Conservation (phyloP, 2,888 invertebrate genomes). For the Omphaloscelis lunosa region DNA sequence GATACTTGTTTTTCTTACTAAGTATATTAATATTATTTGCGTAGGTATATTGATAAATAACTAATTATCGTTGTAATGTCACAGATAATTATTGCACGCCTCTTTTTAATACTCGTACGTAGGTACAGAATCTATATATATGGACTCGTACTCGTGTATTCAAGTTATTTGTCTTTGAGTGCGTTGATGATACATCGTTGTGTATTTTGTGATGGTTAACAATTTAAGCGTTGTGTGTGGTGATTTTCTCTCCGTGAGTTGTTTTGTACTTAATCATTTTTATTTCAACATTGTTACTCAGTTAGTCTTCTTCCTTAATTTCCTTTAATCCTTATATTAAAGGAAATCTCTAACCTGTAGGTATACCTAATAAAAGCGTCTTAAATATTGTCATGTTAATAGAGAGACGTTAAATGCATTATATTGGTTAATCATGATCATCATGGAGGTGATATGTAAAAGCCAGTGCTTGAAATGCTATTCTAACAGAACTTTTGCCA, state of each 20-base stretch:
- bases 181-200: constrained; percentile 14
- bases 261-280: neutral
- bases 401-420: neutral
- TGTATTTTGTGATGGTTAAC: constrained; percentile 59
- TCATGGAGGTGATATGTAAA: neutral
- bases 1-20: constrained; percentile 51
- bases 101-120: constrained; percentile 34
- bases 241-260: constrained; percentile 63
- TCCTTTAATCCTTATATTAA: neutral
- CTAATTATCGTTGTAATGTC: constrained; percentile 35
- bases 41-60: constrained; percentile 29
- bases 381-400: neutral
- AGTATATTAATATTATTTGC: constrained; percentile 12
- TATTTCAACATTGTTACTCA: too few relatives aligned
- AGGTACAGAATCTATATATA: constrained; percentile 47
- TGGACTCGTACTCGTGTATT: constrained; percentile 12
- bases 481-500: neutral
- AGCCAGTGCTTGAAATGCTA: neutral
- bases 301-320: neutral
- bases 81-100: constrained; percentile 55
- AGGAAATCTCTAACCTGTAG: neutral
- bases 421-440: neutral
- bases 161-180: constrained; percentile 29
- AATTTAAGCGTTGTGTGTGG: constrained; percentile 50
- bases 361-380: neutral